Evolutionary conservation across 2,888 invertebrate genomes (phyloP), one percentile per base, ranked within the genome.

Genomic region (Drosophila pegasa): DNA sequence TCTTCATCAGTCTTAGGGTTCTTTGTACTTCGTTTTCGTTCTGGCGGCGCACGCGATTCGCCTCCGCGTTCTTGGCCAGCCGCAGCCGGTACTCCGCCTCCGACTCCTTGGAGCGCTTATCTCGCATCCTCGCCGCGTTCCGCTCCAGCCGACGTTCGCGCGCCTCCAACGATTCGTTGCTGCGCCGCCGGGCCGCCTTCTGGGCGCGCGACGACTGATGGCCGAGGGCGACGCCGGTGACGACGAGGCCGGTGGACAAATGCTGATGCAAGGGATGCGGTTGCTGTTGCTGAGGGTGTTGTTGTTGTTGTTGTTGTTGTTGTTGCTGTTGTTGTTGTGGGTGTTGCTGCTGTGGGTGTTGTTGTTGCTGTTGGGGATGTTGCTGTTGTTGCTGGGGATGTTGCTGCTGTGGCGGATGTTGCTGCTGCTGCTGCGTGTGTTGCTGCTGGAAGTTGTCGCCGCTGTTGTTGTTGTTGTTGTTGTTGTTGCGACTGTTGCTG

Each of bases 21-120:
- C 92, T 91, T 90, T 92, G 91, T 87, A 92, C 90, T 89, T 92
- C 91, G 77, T 83, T 90, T 90, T 92, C 92, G 74, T 92, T 92
- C 80, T 92, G 92, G 71, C 92, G 85, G 69, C 92, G 91, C 72
- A 92, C 63, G 45, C 92, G 91, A 81, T 92, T 92, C 70, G 92
- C 92, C 78, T 92, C 92, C 52, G 92, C 92, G 66, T 92, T 92
- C 65, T 91, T 91, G 22, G 92, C 92, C 80, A 92, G 67, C n/a
- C 92, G 89, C 22, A 90, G 60, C 55, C 91, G 90, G 59, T 92
- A 92, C 63, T 92, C 92, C 43, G 90, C 90, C 57, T 91, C 91
- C 33, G 88, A 84, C 73, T 92, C 92, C 68, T 91, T 92, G 1
- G 92, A 78, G 16, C 92, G 87, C 75, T 92, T 92, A 38, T 92